Base-by-base conservation (phyloP, 2,797 vertebrate genomes). In the Tamandua tetradactyla region DNA sequence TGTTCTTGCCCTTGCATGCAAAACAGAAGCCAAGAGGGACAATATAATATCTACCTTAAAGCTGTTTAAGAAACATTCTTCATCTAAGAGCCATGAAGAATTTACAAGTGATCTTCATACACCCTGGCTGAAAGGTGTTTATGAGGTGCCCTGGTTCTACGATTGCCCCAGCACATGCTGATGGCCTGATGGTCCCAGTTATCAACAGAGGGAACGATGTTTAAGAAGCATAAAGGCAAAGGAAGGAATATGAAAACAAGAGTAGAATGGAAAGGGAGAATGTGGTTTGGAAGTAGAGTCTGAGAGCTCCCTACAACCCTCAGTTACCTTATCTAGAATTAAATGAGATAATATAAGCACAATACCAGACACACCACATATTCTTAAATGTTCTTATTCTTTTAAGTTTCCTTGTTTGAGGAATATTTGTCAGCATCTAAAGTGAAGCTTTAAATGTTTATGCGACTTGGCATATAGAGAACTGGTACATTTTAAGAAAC, bases 401-500 rank as follows among this genome's bases (percentile, higher is more conserved):
- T 83, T 78, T 37, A 92, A 59, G 22, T 79, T 84, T 75, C 12
- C 44, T 80, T 79, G 9, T 9, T 35, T 35, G 5, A 22, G 5
- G 20, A 30, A 12, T 25, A 74, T 27, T 83, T 61, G 69, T 1
- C 1, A 84, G 13, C 5, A 7, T 88, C 84, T 62, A 55, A 22
- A 18, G 22, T 20, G 22, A 66, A 79, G 7, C 4, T 87, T 87
- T 89, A 80, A 88, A 30, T 25, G 23, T 23, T 85, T 40, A n/a
- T 20, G 71, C 93, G 55, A 78, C 68, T 18, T 35, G 42, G 44
- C 11, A 52, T 10, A 89, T 27, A 64, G 55, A 64, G 20, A n/a
- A 69, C 15, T 22, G 87, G 61, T 30, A 42, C 42, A 80, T 87
- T 80, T 91, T 44, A 95, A 80, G 85, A 87, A 93, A 94, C 3